Base-by-base conservation (phyloP, 1,140 invertebrate species). In the Micrasema longulum region DNA sequence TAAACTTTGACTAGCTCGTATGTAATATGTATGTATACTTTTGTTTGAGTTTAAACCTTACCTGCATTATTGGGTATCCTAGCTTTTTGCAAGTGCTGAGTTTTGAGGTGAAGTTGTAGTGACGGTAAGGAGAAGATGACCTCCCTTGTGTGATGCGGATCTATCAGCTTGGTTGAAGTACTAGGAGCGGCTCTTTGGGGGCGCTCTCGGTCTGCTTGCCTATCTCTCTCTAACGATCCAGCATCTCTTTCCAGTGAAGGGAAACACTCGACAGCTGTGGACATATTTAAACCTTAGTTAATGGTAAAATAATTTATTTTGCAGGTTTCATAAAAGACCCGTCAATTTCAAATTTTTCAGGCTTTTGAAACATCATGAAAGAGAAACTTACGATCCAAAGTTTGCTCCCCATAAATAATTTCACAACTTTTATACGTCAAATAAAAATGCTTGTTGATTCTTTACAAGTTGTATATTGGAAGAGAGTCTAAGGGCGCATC, bases 51-150 rank as follows among this genome's bases (percentile, higher is more conserved):
- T 31, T 31, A n/a, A n/a, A n/a, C n/a, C 74, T 77, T 80, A 93
- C 91, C 91, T 73, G 85, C 86, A 18, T 90, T 85, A 76, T 91
- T 91, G n/a, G 93, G 92, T 68, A 91, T 90, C 55, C 78, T 84
- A 41, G 88, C 85, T 4, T 88, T 88, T 85, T 97, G 95, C 48
- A 92, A 85, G 83, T 99, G 97, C 79, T 96, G 93, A 1, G 96
- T 97, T 85, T 97, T 95, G 41, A 98, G 88, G 79, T 97, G 93
- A 70, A 98, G 85, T 84, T 97, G 95, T 76, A 98, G 85, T 16
- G 94, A 93, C 0, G 97, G 97, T 71, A 99, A 83, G 26, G 95
- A 95, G 86, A 98, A 98, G 79, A 99, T 97, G 3, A 97, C 93
- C 87, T 99, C 97, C 35, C 94, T 89, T 57, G 92, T 94, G 79